phyloP scores from a whole-genome alignment of 2,888 invertebrate species.

The Andrena dorsata region DNA sequence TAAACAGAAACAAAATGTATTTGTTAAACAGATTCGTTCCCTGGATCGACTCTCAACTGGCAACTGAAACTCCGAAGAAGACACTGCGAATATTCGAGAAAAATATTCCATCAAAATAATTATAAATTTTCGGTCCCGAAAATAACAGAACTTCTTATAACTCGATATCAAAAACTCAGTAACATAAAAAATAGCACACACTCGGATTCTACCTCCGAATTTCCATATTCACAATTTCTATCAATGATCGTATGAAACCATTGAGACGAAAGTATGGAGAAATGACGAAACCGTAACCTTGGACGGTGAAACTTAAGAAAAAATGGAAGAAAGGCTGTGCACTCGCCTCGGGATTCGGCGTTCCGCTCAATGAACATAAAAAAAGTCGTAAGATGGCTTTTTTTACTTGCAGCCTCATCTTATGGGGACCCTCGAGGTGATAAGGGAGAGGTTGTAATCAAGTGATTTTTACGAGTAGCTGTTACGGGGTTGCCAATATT shows the following conservation, averaged over 20 bases:
- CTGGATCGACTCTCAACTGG: neutral
- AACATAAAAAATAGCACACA: no score
- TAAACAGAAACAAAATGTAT: neutral
- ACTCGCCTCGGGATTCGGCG: slow-evolving; percentile 39
- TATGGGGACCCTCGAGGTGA: slow-evolving; percentile 55
- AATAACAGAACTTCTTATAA: no score
- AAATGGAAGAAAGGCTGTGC: neutral
- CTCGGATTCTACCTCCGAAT: no score
- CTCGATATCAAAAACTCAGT: no score
- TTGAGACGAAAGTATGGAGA: neutral
- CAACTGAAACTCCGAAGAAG: no score
- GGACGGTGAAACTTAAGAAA: neutral
- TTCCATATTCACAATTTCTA: no score
- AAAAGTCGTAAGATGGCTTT: slow-evolving; percentile 45
- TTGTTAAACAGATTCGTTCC: neutral
- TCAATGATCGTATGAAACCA: neutral
- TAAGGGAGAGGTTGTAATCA: slow-evolving; percentile 73
- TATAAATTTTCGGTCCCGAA: no score
- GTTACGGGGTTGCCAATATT: slow-evolving; percentile 79
- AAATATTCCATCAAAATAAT: no score
- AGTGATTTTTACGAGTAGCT: slow-evolving; percentile 80
- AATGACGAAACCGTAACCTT: neutral
- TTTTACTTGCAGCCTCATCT: slow-evolving; percentile 53
- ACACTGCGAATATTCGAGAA: no score
- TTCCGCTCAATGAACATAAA: slow-evolving; percentile 51